A percentile compares a stretch with the other conserved stretches of the same genome.
phyloP scores from a whole-genome alignment of 2,888 invertebrate genomes.

The Morpho achilles region DNA sequence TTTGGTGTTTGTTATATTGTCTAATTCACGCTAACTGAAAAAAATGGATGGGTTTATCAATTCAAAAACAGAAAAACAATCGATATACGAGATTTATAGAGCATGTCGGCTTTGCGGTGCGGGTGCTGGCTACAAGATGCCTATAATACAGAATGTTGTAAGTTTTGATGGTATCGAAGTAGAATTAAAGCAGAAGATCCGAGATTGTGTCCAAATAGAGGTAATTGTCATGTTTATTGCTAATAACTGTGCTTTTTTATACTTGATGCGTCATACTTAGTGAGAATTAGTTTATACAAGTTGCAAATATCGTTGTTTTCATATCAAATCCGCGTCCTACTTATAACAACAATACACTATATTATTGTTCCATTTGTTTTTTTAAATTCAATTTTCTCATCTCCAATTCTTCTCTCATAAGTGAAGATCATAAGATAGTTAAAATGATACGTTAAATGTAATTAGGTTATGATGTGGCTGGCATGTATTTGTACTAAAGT shows the following conservation, averaged over 20 bases:
- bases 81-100: conserved; percentile 67
- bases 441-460: too few species aligned
- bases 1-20: conserved; percentile 7
- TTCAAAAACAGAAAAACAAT: conserved; percentile 49
- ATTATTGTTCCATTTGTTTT: too few species aligned
- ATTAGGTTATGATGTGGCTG: too few species aligned
- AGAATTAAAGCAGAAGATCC: conserved; percentile 62
- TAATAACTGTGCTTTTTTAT: neutral
- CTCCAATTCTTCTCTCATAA: too few species aligned
- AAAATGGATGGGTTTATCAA: conserved; percentile 51
- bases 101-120: conserved; percentile 72
- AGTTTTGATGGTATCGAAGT: conserved; percentile 48
- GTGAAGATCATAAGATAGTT: too few species aligned
- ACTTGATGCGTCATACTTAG: too few species aligned
- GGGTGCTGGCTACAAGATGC: conserved; percentile 75
- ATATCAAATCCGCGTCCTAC: neutral
- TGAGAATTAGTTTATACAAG: neutral
- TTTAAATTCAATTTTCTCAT: too few species aligned
- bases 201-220: conserved; percentile 69
- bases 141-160: conserved; percentile 64
- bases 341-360: neutral
- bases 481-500: too few species aligned
- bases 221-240: conserved; percentile 35
- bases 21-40: conserved; percentile 13
- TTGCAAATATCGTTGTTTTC: neutral